phyloP scores from a whole-genome alignment of 2,797 vertebrate species.

The Distichodus sexfasciatus region DNA sequence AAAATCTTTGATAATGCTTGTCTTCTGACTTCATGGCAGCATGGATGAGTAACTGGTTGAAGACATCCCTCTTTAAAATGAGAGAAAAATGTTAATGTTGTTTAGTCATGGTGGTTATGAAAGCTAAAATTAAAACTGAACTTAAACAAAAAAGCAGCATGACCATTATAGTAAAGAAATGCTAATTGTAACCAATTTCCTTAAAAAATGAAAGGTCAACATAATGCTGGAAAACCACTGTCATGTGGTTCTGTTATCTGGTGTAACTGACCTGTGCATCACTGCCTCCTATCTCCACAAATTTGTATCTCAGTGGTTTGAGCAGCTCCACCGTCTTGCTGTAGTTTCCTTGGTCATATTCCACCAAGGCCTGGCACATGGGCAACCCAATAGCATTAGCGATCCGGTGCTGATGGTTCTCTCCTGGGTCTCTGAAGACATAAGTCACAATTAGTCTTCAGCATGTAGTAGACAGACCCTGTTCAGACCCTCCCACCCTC shows the following conservation, averaged over 20 bases:
- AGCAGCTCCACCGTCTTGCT: conserved; percentile 78
- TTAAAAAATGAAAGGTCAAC: too few species aligned
- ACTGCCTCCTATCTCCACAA: conserved; percentile 83
- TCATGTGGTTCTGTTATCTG: background rate
- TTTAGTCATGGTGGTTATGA: too few species aligned
- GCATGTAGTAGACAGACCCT: too few species aligned
- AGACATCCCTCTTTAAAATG: conserved; percentile 86
- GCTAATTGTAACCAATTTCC: too few species aligned
- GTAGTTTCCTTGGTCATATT: conserved; percentile 81
- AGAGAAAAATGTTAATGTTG: conserved; percentile 41
- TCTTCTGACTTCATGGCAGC: conserved; percentile 84
- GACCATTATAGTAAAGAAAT: too few species aligned
- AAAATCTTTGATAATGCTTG: conserved; percentile 77
- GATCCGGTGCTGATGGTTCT: conserved; percentile 78
- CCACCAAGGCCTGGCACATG: conserved; percentile 85
- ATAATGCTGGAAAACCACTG: too few species aligned
- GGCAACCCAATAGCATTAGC: conserved; percentile 77
- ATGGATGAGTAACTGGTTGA: conserved; percentile 88
- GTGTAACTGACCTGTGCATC: conserved; percentile 86
- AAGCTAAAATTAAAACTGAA: too few species aligned
- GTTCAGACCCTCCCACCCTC: too few species aligned
- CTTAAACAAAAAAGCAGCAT: too few species aligned
- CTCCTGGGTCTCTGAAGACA: conserved; percentile 74
- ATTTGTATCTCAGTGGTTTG: conserved; percentile 80
- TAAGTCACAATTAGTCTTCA: background rate